phyloP scores from a whole-genome alignment of 2,113 vertebrate species.

The Cyanistes caeruleus region DNA sequence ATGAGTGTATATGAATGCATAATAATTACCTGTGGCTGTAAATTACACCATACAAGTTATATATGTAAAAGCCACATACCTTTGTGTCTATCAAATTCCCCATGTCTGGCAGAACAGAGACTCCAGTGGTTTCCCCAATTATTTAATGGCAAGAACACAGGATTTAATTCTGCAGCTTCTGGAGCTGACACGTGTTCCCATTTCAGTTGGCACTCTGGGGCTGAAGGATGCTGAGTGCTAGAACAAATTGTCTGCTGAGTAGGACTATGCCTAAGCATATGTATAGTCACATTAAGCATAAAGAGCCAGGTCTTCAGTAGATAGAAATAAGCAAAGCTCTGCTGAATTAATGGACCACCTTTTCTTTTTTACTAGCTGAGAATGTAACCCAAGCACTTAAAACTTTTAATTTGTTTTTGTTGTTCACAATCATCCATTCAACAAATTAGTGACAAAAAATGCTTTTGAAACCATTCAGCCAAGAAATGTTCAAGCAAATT shows the following conservation, averaged over 20 bases:
- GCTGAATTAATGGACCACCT: background rate
- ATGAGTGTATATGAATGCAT: background rate
- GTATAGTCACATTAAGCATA: background rate
- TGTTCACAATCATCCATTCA: constrained; percentile 22
- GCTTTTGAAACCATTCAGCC: constrained; percentile 37
- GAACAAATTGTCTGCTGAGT: background rate
- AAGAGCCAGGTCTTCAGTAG: background rate
- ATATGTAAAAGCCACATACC: background rate
- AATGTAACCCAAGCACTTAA: constrained; percentile 1
- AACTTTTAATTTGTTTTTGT: constrained; percentile 60
- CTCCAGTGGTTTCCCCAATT: background rate
- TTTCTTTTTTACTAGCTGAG: background rate
- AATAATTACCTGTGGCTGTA: background rate
- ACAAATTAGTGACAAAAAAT: constrained; percentile 65
- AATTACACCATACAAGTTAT: background rate
- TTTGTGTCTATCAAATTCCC: background rate
- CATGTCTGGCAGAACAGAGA: background rate
- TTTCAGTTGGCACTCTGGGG: background rate
- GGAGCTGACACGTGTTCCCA: background rate
- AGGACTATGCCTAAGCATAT: background rate
- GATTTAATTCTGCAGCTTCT: background rate
- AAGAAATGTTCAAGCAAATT: constrained; percentile 44
- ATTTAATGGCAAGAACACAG: background rate
- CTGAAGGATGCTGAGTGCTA: background rate
- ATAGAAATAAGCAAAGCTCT: background rate